Conservation (phyloP, 2,113 vertebrate species). For the Halichoeres trimaculatus region DNA sequence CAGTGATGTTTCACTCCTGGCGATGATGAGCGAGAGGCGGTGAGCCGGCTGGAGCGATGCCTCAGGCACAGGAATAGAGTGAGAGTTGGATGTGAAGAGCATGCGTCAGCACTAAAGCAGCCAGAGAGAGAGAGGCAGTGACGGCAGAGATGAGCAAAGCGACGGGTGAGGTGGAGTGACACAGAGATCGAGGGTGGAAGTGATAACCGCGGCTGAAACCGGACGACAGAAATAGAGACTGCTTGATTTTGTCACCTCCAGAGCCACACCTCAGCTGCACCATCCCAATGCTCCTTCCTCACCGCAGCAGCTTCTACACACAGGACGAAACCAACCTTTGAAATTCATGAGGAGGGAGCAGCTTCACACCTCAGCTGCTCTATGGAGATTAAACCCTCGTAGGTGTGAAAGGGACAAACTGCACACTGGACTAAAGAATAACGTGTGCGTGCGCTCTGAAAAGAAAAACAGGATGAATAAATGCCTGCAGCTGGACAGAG, state of each 20-base stretch:
- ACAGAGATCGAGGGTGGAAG: slow-evolving; percentile 38
- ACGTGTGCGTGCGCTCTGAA: slow-evolving; percentile 2
- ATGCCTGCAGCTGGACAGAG: slow-evolving; percentile 12
- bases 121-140: slow-evolving; percentile 20
- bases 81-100: slow-evolving; percentile 46
- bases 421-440: background rate
- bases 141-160: slow-evolving; percentile 46
- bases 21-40: slow-evolving; percentile 31
- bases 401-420: slow-evolving; percentile 8
- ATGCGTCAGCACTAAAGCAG: slow-evolving; percentile 57
- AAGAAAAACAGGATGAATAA: background rate
- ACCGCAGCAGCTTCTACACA: slow-evolving; percentile 24
- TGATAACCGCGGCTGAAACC: slow-evolving; percentile 22
- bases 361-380: background rate
- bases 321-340: background rate
- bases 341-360: background rate
- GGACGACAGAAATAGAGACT: slow-evolving; percentile 35
- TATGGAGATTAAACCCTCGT: background rate
- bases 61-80: slow-evolving; percentile 27
- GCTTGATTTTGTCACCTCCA: slow-evolving; percentile 43
- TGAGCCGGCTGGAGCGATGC: slow-evolving; percentile 37
- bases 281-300: slow-evolving; percentile 10
- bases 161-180: slow-evolving; percentile 1
- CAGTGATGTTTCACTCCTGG: slow-evolving; percentile 26
- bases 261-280: slow-evolving; percentile 55